Evolutionary conservation across 2,113 vertebrate genomes (phyloP).

Genomic region (Mastomys natalensis): DNA sequence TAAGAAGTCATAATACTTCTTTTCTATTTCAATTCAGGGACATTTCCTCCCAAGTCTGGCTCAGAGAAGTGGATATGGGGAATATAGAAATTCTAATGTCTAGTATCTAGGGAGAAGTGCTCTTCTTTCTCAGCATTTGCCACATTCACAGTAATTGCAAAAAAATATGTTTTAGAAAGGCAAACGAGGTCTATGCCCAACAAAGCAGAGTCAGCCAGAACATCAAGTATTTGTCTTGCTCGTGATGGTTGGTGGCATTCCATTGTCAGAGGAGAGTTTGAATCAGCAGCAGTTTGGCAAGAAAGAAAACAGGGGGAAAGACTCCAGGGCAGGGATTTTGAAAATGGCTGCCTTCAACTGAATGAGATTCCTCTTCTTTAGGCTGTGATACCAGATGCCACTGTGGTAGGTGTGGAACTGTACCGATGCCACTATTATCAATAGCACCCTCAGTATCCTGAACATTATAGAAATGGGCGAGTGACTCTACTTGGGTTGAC

Average conservation of each 20-base stretch:
- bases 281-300: conserved; percentile 17
- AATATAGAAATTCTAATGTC: neutral
- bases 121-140: conserved; percentile 4
- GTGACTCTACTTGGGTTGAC: neutral
- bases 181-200: conserved; percentile 6
- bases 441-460: neutral
- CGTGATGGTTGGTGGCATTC: conserved; percentile 3
- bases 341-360: neutral
- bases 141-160: neutral
- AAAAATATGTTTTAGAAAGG: neutral
- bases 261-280: neutral
- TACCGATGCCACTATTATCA: neutral
- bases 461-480: neutral
- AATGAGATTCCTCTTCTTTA: neutral
- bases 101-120: neutral
- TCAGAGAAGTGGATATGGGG: conserved; percentile 27
- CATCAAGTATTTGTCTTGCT: conserved; percentile 7
- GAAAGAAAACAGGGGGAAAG: conserved; percentile 23
- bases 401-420: neutral
- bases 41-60: conserved; percentile 29
- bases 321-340: neutral
- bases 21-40: conserved; percentile 33
- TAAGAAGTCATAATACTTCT: conserved; percentile 47
- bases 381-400: neutral
- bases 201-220: neutral